A percentile compares a stretch with the other conserved stretches of the same genome.
phyloP scores from a whole-genome alignment of 2,888 invertebrate genomes.

The Agrenia bidenticulata region DNA sequence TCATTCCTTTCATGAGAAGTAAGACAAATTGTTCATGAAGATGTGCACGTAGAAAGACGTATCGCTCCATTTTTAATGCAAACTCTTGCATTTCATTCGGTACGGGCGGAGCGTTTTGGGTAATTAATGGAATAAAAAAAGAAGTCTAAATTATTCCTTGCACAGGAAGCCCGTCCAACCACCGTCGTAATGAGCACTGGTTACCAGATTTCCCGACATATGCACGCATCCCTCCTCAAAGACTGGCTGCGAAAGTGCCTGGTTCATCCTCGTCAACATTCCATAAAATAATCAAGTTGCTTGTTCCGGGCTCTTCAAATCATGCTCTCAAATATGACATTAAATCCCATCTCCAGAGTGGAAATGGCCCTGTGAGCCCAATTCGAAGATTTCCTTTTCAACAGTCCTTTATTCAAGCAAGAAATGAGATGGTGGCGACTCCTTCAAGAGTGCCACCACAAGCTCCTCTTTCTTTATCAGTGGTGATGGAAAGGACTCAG shows the following conservation, averaged over 20 bases:
- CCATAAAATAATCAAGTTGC: neutral
- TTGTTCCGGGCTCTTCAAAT: neutral
- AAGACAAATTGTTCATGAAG: too few species aligned
- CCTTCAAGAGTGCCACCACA: neutral
- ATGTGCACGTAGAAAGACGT: too few species aligned
- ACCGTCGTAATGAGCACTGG: neutral
- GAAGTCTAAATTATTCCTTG: neutral
- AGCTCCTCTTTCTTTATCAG: too few species aligned
- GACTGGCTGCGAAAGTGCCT: neutral
- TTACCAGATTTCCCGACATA: neutral
- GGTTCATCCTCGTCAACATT: slow-evolving; percentile 2
- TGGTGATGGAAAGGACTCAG: neutral
- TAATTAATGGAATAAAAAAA: neutral
- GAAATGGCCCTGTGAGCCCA: too few species aligned
- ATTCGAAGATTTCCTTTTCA: neutral
- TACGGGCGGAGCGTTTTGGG: too few species aligned
- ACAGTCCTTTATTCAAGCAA: neutral
- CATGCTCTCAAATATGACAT: too few species aligned
- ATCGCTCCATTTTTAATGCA: too few species aligned
- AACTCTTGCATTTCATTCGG: too few species aligned
- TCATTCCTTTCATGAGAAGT: too few species aligned
- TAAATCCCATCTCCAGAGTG: too few species aligned
- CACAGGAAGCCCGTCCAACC: neutral
- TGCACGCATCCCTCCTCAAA: neutral
- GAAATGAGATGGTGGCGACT: neutral